Evolutionary conservation across 2,888 invertebrate species (phyloP).

Genomic region (Congeria kusceri): DNA sequence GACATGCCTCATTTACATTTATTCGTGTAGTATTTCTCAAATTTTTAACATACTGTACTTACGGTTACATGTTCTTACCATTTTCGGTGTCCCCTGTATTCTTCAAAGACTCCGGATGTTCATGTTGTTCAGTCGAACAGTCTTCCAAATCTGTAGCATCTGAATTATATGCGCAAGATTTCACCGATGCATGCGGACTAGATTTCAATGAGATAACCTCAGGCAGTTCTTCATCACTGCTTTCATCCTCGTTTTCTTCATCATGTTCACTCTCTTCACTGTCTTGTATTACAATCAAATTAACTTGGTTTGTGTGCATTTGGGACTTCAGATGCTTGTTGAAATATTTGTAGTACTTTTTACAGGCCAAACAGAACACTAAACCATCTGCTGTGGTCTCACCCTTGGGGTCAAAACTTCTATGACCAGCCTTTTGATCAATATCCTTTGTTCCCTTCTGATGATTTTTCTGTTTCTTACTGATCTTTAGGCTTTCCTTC

Average conservation of each 20-base stretch:
- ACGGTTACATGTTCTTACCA: no score
- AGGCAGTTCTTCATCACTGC: neutral
- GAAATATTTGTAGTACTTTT: neutral
- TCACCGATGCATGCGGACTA: neutral
- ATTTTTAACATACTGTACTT: no score
- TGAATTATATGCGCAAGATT: no score
- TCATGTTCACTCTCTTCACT: neutral
- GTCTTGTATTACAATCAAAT: neutral
- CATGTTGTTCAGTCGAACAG: no score
- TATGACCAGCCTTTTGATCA: neutral
- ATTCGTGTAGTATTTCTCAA: no score
- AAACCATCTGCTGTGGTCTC: neutral
- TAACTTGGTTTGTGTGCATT: neutral
- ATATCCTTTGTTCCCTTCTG: neutral
- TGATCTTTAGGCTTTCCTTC: neutral
- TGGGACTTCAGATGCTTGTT: neutral
- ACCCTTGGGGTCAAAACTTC: neutral
- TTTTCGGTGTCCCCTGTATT: no score
- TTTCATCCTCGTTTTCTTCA: slow-evolving; percentile 3
- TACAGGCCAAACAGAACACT: neutral
- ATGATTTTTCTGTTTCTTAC: neutral
- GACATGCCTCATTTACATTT: no score
- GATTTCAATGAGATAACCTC: slow-evolving; percentile 3
- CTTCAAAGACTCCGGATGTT: no score
- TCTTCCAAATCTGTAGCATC: no score